phyloP scores from a whole-genome alignment of 1,140 invertebrate genomes.

The Copidosoma floridanum region DNA sequence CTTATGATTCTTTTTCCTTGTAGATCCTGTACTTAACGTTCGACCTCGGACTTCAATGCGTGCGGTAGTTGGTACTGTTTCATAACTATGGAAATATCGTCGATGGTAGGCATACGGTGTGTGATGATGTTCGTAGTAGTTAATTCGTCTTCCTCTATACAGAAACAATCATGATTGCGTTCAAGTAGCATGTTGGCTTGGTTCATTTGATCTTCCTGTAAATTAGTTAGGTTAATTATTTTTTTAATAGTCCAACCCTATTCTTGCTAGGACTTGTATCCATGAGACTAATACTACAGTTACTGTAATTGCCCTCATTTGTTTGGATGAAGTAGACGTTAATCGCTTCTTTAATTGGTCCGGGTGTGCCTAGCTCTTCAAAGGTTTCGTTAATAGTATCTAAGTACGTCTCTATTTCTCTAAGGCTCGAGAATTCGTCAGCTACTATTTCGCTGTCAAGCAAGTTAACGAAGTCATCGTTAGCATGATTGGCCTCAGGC shows the following conservation, averaged over 20 bases:
- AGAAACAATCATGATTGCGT: constrained; percentile 14
- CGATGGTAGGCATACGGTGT: constrained; percentile 29
- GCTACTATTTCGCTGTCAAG: neutral
- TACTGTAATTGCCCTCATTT: neutral
- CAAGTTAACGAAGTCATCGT: neutral
- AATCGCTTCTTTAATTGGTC: neutral
- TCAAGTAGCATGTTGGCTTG: too few species aligned
- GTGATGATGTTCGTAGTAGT: constrained; percentile 25
- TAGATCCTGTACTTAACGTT: constrained; percentile 32
- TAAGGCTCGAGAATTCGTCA: neutral
- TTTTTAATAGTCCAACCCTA: neutral
- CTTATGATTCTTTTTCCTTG: constrained; percentile 29
- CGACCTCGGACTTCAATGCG: constrained; percentile 31
- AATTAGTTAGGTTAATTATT: neutral
- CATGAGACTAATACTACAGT: neutral
- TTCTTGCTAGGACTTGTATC: neutral
- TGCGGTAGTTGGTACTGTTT: constrained; percentile 34
- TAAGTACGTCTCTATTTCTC: neutral
- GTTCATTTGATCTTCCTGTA: too few species aligned
- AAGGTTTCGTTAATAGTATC: neutral
- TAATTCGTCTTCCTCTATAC: constrained; percentile 16
- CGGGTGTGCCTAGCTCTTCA: neutral
- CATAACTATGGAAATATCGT: constrained; percentile 28
- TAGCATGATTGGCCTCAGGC: neutral
- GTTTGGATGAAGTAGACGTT: neutral